Evolutionary conservation across 2,113 vertebrate genomes (phyloP), one percentile per base, ranked within the genome.

Genomic region (Petroica traversi): DNA sequence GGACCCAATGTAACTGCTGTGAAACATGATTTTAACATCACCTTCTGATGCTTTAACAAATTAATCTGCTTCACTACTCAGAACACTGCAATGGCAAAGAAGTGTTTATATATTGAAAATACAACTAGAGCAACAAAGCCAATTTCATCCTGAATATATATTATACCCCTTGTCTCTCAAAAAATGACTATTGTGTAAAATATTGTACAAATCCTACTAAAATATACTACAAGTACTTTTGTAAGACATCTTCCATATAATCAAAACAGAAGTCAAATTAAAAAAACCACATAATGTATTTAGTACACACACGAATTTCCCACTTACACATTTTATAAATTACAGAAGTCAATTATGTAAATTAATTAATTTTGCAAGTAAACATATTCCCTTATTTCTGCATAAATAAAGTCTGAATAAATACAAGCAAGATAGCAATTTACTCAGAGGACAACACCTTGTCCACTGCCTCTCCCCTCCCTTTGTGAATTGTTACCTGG

Each of bases 401-500:
- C 45, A 63, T 45, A 55, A 84, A 73, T 58, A 49, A 51, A 13
- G 11, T 52, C 12, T 71, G 46, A 75, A 89, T 48, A 67, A 82
- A 59, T 57, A 62, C 25, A 66, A 84, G 26, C 14, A 69, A 46
- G 51, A 45, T 2, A 77, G 19, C 49, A 72, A 28, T 71, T 79
- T 80, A 79, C 41, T 84, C 36, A 49, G 58, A 72, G n/a, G 71
- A 71, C 0, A 1, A 28, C 71, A 77, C 29, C n/a, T 46, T 64
- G 43, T 78, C 68, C 34, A 79, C 0, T 69, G 54, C 45, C 57
- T 71, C 23, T 85, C 57, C 64, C 31, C 89, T n/a, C 11, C 41
- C 51, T 63, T 61, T 85, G 48, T 38, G 57, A 93, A 68, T 77
- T 88, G 28, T 95, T 98, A 98, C 98, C 98, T 98, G 98, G 94